Evolutionary conservation across 2,888 invertebrate species (phyloP), one percentile per base, ranked within the genome.

Genomic region (Ophion ellenae): DNA sequence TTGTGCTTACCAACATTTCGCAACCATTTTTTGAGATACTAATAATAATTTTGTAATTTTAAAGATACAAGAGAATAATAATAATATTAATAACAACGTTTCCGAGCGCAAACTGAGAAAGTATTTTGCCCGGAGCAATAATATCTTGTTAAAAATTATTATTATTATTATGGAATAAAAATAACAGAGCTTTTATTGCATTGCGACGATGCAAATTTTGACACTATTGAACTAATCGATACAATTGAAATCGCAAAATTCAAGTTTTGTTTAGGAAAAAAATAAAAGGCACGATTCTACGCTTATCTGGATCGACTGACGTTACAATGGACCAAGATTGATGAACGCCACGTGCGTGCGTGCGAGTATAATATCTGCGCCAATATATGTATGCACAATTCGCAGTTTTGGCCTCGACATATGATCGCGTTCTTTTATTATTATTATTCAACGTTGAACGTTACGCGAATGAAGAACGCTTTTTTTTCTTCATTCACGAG

Each of bases 341-440:
- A 83, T 83, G 76, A 76, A 85, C 76, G 85, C 66, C 82, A 83
- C 85, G 79, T 80, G 85, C 82, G 81, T 82, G 82, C 67, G 78
- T 47, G 74, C 77, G 64, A 57, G 66, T 45, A 45, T 24, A 24
- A 74, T 81, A 45, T 81, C 71, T 61, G 73, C 14, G 10, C 20
- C 14, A n/a, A 45, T 64, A 45, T 47, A 45, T 73, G 82, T 47
- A 47, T 14, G 2, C 11, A 14, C 47, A 47, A 47, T 11, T 47
- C 14, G 47, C 53, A 64, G 74, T 76, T 82, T 70, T 14, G 45
- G 45, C 28, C 53, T 67, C 83, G 78, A 79, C 61, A 73, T 77
- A 64, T 20, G 61, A 69, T 67, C 63, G 53, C 32, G 20, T 61
- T 64, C 24, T 53, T 36, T 64, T 64, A 79, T 64, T 45, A 9